These are phyloP conservation scores for Piscicola geometra DNA, from an alignment of 2,888 invertebrate species.

Conservation along the genomic window DNA sequence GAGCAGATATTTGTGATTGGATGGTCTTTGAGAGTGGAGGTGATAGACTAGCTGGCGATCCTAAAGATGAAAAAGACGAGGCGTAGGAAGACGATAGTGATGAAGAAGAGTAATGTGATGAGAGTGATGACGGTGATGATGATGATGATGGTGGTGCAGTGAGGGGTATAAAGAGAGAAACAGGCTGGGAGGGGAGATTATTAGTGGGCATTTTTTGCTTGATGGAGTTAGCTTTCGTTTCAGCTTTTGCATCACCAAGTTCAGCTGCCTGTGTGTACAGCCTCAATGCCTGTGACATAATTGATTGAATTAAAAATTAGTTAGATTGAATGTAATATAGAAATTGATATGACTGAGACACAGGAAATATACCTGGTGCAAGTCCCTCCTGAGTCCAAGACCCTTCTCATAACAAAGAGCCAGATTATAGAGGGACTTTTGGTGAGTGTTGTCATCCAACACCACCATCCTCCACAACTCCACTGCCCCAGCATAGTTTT, in stretches of 20 bases:
- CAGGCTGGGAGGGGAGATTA: no score
- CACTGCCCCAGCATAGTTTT: not conserved
- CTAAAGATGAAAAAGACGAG: no score
- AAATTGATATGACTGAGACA: no score
- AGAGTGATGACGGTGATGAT: not conserved
- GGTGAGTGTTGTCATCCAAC: not conserved
- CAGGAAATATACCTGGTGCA: not conserved
- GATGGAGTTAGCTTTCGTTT: not conserved
- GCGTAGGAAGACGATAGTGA: not conserved
- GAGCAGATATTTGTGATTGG: no score
- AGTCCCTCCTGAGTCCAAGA: not conserved
- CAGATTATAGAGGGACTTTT: conserved; percentile 19
- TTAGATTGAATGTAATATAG: no score
- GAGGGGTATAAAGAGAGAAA: not conserved
- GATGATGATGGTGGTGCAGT: not conserved
- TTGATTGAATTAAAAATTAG: not conserved
- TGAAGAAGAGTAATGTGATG: not conserved
- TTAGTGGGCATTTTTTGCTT: conserved; percentile 1
- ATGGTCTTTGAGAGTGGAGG: no score
- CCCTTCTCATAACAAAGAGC: conserved; percentile 27
- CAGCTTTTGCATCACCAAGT: not conserved
- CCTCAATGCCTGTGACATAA: conserved; percentile 1
- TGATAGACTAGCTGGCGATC: no score
- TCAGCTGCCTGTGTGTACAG: not conserved
- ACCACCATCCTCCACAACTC: conserved; percentile 17